phyloP scores from a whole-genome alignment of 2,797 vertebrate species.

The Anguilla megastoma region DNA sequence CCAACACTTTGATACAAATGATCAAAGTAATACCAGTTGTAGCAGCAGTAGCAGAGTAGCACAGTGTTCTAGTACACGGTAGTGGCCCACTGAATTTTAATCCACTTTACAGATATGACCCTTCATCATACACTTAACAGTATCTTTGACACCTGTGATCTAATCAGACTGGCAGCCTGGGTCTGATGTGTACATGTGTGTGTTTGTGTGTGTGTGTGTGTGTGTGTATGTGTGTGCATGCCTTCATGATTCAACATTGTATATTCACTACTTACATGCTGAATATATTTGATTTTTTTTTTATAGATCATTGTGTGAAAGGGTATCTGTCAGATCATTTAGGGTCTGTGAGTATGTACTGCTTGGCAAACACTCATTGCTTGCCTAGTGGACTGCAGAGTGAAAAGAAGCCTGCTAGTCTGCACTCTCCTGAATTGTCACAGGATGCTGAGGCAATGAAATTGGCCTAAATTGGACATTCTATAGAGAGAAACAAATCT shows the following conservation, averaged over 20 bases:
- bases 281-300: background rate
- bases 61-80: background rate
- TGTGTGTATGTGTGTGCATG: background rate
- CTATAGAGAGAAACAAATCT: background rate
- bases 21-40: background rate
- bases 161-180: background rate
- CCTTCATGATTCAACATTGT: background rate
- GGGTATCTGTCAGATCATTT: background rate
- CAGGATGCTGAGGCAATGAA: background rate
- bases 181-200: background rate
- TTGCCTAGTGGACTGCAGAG: background rate
- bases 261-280: background rate
- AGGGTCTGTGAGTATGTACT: too few relatives aligned
- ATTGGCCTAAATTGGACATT: background rate
- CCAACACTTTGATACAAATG: background rate
- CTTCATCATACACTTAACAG: background rate
- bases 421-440: background rate
- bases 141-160: background rate
- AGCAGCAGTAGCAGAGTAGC: background rate
- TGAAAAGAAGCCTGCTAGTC: background rate
- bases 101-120: background rate
- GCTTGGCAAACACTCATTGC: background rate
- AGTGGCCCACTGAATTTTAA: background rate
- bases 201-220: slow-evolving; percentile 5
- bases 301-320: background rate